Base-by-base conservation (phyloP, 64 coral and sea anemone species). In the Anthopleura sola region DNA sequence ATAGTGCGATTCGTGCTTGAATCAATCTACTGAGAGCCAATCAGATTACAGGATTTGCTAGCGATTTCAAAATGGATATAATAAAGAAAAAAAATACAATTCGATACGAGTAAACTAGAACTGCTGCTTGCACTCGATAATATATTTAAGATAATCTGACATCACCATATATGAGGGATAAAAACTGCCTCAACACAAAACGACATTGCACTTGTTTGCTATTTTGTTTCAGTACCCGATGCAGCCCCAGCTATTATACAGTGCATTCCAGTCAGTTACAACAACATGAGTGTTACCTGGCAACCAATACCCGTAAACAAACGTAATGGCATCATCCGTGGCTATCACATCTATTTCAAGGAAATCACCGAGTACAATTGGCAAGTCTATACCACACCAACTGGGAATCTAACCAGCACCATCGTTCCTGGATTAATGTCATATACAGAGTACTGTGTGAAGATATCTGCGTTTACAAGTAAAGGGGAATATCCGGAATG, bases 281-380 rank as follows among this genome's bases (percentile, higher is more conserved):
- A 53, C 3, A 60, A 12, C n/a, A 60, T 83, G 19, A 49, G 55
- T 3, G 21, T 83, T 19, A 16, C 24, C 3, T 83, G 82, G 82
- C 10, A 14, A 55, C 82, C 26, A 7, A 10, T 83, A 83, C 82
- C 82, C 12, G 0, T 37, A 34, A 28, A 49, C 2, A 1, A 83
- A 20, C 82, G 55, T 10, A 83, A 83, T 83, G 82, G 82, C 26
- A 57, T 56, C 51, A 83, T 83, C 82, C 44, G 19, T 9, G 82
- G 82, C 14, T 83, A 83, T 21, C 24, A 36, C 17, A 60, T 83
- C 5, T 60, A 83, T 24, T 83, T n/a, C 82, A 28, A 11, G 10
- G 32, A 54, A 20, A 13, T 38, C 5, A 14, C 5, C 8, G 49
- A 56, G 24, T n/a, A 36, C n/a, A 6, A 56, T 38, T 83, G 76